Base-by-base conservation (phyloP, 2,797 vertebrate genomes). In the Crenichthys baileyi region DNA sequence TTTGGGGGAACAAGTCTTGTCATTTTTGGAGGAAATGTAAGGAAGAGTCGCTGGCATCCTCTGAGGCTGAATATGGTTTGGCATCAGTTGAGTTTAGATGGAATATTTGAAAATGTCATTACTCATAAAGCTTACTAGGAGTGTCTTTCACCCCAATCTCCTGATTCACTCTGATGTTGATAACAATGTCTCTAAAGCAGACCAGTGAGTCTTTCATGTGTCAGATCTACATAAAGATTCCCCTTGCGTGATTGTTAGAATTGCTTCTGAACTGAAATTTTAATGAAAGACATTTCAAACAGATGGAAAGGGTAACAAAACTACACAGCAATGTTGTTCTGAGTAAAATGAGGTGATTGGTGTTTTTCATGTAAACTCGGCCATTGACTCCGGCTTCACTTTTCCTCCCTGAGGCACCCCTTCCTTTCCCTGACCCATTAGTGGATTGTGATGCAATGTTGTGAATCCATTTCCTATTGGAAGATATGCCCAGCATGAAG, bases 401-500 rank as follows among this genome's bases (percentile, higher is more conserved):
- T 90, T 90, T 90, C 90, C 90, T 91, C 90, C 90, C 86, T 5
- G 53, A 87, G 72, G 75, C 83, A 15, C 73, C 82, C 83, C 77
- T 68, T 56, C 74, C 79, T 55, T 44, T 72, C 85, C 83, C 83
- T 36, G 8, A 81, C 84, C 84, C 89, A 89, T 88, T 91, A 91
- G 90, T 94, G 93, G 93, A 95, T 94, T 94, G 95, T 96, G 91
- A 94, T 94, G 89, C 89, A 81, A 93, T 92, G 88, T 95, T 93
- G 94, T 95, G 91, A 92, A 82, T 90, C 84, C 93, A 92, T 94
- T 94, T 94, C 86, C 93, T 90, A 92, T 94, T 90, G 90, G 94
- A 94, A 92, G 87, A 87, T 93, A 89, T 65, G 83, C 92, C 91
- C 90, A 95, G 95, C 96, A 96, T 96, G 95, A 96, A 91, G 92